Base-by-base conservation (phyloP, 2,113 vertebrate species). In the Ptychochromis oligacanthus region DNA sequence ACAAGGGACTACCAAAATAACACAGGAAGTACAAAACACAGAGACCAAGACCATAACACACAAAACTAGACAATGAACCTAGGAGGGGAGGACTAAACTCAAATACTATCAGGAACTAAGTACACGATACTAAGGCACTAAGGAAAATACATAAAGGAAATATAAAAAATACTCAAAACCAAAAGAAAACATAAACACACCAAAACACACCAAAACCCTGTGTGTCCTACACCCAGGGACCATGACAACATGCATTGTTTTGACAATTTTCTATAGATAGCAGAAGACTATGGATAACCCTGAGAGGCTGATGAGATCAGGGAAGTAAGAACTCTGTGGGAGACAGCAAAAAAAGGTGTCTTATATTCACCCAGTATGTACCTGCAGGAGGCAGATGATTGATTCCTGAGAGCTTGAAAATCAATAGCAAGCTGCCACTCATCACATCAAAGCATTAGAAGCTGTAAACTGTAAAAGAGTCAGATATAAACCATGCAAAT, bases 361-460 rank as follows among this genome's bases (percentile, higher is more conserved):
- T 88, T 64, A 49, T 87, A 85, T 85, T 83, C 75, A 6, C 64
- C 62, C 76, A 76, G 80, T 87, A 49, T 49, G 84, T 84, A 88
- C 80, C 87, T 88, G 79, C 83, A 76, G 89, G 70, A 87, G 82
- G 82, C 79, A 43, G 65, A 85, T 87, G 91, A 92, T 89, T 92
- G 93, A 94, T 93, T 93, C 81, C 89, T 84, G 84, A 90, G 87
- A 54, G 74, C 60, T 49, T 34, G 18, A 80, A 62, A 90, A 93
- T 92, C 92, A 91, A 93, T 93, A 83, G 65, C 54, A 87, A 81
- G 81, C 61, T 91, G 84, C 83, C 75, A 81, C 78, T 89, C 83
- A 84, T 85, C 10, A 34, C 67, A 80, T 89, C 81, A 81, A 84
- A 84, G 74, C 59, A 90, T 84, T 75, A 87, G 81, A 82, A 80